Base-by-base conservation (phyloP, 2,797 vertebrate genomes). In the Lepus oiostolus region DNA sequence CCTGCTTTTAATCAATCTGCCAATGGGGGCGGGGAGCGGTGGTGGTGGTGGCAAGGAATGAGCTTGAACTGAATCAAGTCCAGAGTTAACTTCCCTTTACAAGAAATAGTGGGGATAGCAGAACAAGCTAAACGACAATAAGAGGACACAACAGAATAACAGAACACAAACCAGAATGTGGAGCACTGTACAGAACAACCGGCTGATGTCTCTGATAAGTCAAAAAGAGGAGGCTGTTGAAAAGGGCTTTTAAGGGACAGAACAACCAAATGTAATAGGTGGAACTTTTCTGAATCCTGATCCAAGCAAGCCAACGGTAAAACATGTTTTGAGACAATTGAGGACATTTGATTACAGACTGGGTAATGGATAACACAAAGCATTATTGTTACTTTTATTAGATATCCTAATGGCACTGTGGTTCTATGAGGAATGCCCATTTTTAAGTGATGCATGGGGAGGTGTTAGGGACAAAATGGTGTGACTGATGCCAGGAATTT, bases 241-340 rank as follows among this genome's bases (percentile, higher is more conserved):
- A 83, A 90, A 47, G 72, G 50, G 35, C 38, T 68, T 58, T 87
- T 65, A 74, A 80, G 62, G 95, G 72, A 87, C 68, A 74, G n/a
- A 93, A 90, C 54, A 54, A 85, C 52, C 54, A 95, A 88, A 93
- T 22, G 30, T 81, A 88, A 90, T 21, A 19, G 52, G 30, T 85
- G 22, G 62, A 75, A 42, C 21, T 84, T 42, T 90, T 87, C 62
- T 79, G 72, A 35, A 88, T 81, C 38, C 84, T 74, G 42, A 88
- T 74, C 96, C 52, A 82, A 88, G 89, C 4, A 93, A 89, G 35
- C 19, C 52, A 94, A 77, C 47, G 85, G 11, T 88, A 90, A 83
- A 95, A 88, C 62, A 77, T 58, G 30, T 84, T 95, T 96, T 93
- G 90, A 95, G 86, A 93, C 42, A 87, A 88, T 5, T 88, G 80